Percentiles rank a stretch among this genome's conserved stretches.
Evolutionary conservation across 2,113 vertebrate genomes (phyloP).

Genomic region (Grallaria varia): DNA sequence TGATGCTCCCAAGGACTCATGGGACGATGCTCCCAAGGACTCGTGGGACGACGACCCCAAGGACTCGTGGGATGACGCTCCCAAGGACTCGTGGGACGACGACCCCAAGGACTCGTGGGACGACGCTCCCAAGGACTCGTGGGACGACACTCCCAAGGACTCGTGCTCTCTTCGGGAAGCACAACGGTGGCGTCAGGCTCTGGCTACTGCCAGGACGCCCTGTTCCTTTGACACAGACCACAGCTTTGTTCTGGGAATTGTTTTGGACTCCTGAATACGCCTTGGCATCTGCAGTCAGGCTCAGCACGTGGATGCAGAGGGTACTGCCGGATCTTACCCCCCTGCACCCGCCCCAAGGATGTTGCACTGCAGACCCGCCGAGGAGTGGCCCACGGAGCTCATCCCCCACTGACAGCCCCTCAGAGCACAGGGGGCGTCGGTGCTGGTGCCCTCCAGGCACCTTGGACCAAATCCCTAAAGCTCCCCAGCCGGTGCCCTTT

Average conservation of each 20-base stretch:
- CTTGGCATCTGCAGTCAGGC: fast-evolving
- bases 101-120: no score
- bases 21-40: background rate
- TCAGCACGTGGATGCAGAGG: background rate
- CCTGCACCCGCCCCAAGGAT: background rate
- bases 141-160: background rate
- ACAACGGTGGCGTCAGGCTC: background rate
- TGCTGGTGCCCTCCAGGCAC: fast-evolving
- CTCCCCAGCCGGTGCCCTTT: background rate
- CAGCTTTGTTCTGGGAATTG: constrained; percentile 19
- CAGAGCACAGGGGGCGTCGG: fast-evolving
- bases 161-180: fast-evolving
- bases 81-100: fast-evolving
- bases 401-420: background rate
- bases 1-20: background rate
- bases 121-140: background rate
- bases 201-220: background rate
- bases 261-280: background rate
- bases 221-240: background rate
- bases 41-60: no score
- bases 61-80: no score
- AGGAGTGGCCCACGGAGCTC: background rate
- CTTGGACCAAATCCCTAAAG: background rate
- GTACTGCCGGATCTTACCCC: background rate
- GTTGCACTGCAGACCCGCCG: background rate